Percentiles rank a stretch among this genome's conserved stretches.
These are phyloP conservation scores for Porphyrio hochstetteri DNA, from an alignment of 2,113 vertebrate species.

Conservation along the genomic window DNA sequence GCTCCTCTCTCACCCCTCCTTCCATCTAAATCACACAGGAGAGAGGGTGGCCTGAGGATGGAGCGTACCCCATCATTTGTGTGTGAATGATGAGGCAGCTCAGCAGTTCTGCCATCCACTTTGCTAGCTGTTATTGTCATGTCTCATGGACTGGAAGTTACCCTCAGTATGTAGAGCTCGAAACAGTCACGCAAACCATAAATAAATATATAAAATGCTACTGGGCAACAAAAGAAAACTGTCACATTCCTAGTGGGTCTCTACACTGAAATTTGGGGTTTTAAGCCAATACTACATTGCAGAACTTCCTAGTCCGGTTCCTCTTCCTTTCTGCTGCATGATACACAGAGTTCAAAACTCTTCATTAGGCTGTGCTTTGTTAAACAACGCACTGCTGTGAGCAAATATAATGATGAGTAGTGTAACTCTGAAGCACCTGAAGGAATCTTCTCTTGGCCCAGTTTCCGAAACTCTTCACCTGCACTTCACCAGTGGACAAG, in stretches of 20 bases:
- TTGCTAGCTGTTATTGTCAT: neutral
- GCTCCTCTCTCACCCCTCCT: neutral
- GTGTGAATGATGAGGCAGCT: neutral
- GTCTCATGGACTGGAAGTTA: neutral
- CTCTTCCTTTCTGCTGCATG: neutral
- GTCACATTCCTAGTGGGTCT: neutral
- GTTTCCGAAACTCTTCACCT: neutral
- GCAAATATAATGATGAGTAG: neutral
- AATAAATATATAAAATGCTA: neutral
- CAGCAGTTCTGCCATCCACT: neutral
- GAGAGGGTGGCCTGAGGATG: neutral
- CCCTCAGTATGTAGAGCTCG: neutral
- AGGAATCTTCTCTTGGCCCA: neutral
- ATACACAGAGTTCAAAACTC: neutral
- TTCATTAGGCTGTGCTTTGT: neutral
- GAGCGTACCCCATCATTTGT: neutral
- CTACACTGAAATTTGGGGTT: neutral
- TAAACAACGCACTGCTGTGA: neutral
- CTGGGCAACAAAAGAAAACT: neutral
- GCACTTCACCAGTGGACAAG: neutral
- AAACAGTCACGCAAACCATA: neutral
- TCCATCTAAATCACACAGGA: neutral
- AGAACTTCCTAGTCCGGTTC: neutral
- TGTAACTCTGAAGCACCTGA: neutral
- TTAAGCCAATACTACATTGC: neutral